These are phyloP conservation scores for Leucosticte australis DNA, from an alignment of 2,113 vertebrate genomes.

Conservation along the genomic window DNA sequence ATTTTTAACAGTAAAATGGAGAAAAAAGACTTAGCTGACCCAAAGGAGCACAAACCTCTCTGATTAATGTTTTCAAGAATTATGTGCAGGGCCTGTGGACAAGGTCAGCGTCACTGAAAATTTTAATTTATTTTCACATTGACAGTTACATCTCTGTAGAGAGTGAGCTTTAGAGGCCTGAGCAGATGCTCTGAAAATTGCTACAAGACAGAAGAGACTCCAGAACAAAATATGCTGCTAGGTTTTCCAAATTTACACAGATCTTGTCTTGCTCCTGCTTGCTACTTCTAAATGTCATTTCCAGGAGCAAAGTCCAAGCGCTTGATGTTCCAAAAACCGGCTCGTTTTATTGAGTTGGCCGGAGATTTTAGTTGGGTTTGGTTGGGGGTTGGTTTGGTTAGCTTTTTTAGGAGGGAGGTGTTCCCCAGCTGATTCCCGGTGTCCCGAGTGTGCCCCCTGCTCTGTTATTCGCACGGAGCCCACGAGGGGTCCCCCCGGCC, in stretches of 20 bases:
- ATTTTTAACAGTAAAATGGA: background rate
- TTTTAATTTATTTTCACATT: background rate
- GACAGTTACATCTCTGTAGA: background rate
- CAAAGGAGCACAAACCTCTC: background rate
- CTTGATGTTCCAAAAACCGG: background rate
- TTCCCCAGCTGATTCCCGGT: background rate
- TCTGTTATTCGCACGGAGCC: background rate
- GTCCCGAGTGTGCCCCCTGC: background rate
- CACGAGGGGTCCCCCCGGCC: conserved; percentile 11
- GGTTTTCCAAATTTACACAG: background rate
- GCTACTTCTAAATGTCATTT: background rate
- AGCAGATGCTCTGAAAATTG: background rate
- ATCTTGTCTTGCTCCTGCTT: background rate
- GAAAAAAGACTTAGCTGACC: background rate
- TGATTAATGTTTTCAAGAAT: background rate
- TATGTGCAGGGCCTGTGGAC: background rate
- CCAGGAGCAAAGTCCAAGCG: background rate
- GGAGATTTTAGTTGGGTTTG: background rate
- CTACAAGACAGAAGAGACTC: background rate
- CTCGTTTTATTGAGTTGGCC: background rate
- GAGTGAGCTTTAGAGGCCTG: background rate
- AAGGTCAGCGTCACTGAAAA: background rate
- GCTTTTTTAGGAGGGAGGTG: rapidly evolving
- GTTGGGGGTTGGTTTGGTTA: too few relatives aligned
- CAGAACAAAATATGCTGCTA: background rate